These are phyloP conservation scores for Cheilosia impressa DNA, from an alignment of 2,888 invertebrate genomes.

Conservation along the genomic window DNA sequence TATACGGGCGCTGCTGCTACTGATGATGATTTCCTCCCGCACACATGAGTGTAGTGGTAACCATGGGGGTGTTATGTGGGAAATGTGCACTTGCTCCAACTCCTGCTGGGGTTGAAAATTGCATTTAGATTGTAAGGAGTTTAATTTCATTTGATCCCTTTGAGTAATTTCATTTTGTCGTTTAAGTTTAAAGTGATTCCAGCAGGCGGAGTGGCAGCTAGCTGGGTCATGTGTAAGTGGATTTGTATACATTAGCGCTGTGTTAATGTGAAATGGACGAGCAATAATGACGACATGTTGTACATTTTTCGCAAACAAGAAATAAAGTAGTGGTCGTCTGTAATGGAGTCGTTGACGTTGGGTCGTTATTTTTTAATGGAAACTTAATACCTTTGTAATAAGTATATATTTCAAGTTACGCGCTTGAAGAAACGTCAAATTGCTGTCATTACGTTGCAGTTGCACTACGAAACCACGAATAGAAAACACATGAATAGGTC, in stretches of 20 bases:
- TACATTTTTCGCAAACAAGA: not conserved
- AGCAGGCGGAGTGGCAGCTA: conserved; percentile 14
- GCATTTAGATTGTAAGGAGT: conserved; percentile 73
- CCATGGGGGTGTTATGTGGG: conserved; percentile 13
- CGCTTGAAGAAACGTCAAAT: too few species aligned
- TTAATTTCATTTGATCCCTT: conserved; percentile 72
- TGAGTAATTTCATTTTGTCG: conserved; percentile 72
- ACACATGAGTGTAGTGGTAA: conserved; percentile 11
- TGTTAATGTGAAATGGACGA: conserved; percentile 6
- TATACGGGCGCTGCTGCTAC: conserved; percentile 5
- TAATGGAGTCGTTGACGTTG: not conserved
- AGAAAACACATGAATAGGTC: too few species aligned
- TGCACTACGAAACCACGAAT: too few species aligned
- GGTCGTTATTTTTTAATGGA: not conserved
- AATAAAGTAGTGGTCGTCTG: not conserved
- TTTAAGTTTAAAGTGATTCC: conserved; percentile 63
- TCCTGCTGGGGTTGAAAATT: conserved; percentile 58
- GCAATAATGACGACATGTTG: conserved; percentile 1
- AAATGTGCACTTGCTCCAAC: conserved; percentile 25
- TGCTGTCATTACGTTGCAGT: too few species aligned
- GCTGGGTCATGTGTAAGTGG: conserved; percentile 8
- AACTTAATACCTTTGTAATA: not conserved
- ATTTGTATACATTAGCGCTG: conserved; percentile 4
- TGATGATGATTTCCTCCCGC: conserved; percentile 35
- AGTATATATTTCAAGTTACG: too few species aligned